Conservation (phyloP, 30 jellyfish, hydroid and myxozoan species). For the Pseudorhiza aurosa region DNA sequence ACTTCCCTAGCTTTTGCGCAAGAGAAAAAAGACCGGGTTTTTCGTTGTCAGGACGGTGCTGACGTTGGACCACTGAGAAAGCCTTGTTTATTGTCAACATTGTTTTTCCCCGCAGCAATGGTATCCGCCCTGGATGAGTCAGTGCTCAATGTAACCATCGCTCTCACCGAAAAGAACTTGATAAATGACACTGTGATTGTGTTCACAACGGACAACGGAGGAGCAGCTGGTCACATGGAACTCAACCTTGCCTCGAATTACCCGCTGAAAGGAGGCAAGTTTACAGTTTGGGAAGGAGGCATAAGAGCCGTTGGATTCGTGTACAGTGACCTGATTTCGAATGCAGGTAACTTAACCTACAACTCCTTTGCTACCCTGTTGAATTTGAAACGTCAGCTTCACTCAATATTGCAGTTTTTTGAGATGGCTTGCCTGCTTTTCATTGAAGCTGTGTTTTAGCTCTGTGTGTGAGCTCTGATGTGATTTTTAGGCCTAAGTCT, state of each 20-base stretch:
- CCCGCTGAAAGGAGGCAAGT: conserved; percentile 97
- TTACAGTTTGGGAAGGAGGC: conserved; percentile 99
- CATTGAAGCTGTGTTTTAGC: too few relatives aligned
- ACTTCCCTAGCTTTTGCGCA: too few relatives aligned
- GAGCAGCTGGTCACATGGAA: conserved; percentile 98
- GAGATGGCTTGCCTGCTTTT: too few relatives aligned
- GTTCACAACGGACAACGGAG: conserved; percentile 91
- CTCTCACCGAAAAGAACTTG: conserved; percentile 71
- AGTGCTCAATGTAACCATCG: conserved; percentile 83
- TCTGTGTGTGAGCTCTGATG: too few relatives aligned
- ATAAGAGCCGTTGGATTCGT: conserved; percentile 92
- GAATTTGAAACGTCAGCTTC: too few relatives aligned
- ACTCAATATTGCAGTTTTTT: too few relatives aligned
- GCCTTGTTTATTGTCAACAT: background rate
- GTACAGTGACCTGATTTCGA: conserved; percentile 61
- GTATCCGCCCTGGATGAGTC: conserved; percentile 96
- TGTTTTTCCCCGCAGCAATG: conserved; percentile 74
- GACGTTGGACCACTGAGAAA: background rate
- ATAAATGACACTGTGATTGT: conserved; percentile 75
- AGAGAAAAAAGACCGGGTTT: too few relatives aligned
- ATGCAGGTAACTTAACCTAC: conserved; percentile 67
- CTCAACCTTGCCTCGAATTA: conserved; percentile 89
- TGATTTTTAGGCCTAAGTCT: background rate
- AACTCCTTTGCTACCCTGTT: too few relatives aligned
- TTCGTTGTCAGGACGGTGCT: too few relatives aligned